These are phyloP conservation scores for Eilema griseolum DNA, from an alignment of 2,888 invertebrate genomes.

Conservation along the genomic window DNA sequence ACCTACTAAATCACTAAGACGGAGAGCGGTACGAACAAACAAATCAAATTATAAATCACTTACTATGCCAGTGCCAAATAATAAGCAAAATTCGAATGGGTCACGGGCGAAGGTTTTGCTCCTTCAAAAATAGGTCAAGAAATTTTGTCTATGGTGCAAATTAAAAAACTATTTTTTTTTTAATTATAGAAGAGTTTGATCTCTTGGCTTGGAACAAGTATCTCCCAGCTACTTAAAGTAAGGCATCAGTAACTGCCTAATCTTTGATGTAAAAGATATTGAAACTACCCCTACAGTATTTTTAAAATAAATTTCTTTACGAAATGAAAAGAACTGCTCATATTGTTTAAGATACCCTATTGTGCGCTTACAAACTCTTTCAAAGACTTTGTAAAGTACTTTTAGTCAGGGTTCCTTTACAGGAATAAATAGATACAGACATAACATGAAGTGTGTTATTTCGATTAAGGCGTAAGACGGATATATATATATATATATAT, in stretches of 20 bases:
- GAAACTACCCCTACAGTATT: too few relatives aligned
- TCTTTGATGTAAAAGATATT: too few relatives aligned
- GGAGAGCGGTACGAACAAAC: slow-evolving; percentile 18
- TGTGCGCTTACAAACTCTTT: background rate
- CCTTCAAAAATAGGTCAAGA: slow-evolving; percentile 44
- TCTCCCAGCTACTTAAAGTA: background rate
- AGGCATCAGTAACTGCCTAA: too few relatives aligned
- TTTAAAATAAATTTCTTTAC: too few relatives aligned
- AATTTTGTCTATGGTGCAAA: slow-evolving; percentile 19
- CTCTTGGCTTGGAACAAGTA: background rate
- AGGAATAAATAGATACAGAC: background rate
- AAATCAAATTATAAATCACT: slow-evolving; percentile 34
- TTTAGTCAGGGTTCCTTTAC: background rate
- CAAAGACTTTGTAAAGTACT: background rate
- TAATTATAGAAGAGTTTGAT: background rate
- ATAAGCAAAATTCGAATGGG: slow-evolving; percentile 29
- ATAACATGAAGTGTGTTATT: background rate
- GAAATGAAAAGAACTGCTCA: too few relatives aligned
- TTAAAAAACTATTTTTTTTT: slow-evolving; percentile 8
- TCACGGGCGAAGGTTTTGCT: slow-evolving; percentile 31
- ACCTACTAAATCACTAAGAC: slow-evolving; percentile 19
- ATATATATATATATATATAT: too few relatives aligned
- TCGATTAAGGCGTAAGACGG: too few relatives aligned
- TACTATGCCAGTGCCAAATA: slow-evolving; percentile 30
- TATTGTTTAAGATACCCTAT: too few relatives aligned